These are phyloP conservation scores for Pungitius pungitius DNA, from an alignment of 2,113 vertebrate species.

Conservation along the genomic window DNA sequence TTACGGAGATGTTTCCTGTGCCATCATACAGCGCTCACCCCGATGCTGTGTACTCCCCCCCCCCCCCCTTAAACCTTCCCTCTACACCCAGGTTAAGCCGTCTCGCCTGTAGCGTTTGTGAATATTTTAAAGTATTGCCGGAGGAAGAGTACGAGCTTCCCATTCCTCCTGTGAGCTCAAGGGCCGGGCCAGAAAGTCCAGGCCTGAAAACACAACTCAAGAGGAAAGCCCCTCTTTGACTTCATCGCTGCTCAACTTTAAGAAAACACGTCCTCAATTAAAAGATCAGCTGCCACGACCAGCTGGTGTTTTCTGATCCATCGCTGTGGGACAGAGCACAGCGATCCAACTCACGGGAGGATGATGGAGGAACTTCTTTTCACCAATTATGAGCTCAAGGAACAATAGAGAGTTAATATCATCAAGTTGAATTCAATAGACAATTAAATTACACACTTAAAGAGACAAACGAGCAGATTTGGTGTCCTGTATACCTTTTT, in stretches of 20 bases:
- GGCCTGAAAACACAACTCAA: slow-evolving; percentile 35
- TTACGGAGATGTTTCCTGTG: slow-evolving; percentile 60
- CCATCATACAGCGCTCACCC: slow-evolving; percentile 25
- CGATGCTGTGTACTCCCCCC: slow-evolving; percentile 27
- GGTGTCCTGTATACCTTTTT: slow-evolving; percentile 55
- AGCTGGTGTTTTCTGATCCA: slow-evolving; percentile 4
- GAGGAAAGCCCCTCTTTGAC: slow-evolving; percentile 29
- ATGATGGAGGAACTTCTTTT: not conserved
- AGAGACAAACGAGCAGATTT: slow-evolving; percentile 2
- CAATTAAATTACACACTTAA: too few relatives aligned
- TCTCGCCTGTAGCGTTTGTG: slow-evolving; percentile 70
- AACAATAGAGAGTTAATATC: not conserved
- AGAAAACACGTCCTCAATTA: slow-evolving; percentile 29
- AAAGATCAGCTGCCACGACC: slow-evolving; percentile 29
- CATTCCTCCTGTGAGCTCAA: slow-evolving; percentile 62
- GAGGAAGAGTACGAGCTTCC: slow-evolving; percentile 54
- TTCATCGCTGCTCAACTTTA: slow-evolving; percentile 30
- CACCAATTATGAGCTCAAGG: not conserved
- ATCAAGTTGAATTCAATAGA: not conserved
- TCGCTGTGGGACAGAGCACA: slow-evolving; percentile 4
- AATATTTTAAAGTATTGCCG: slow-evolving; percentile 75
- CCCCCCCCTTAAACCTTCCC: slow-evolving; percentile 17
- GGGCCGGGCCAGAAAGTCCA: slow-evolving; percentile 18
- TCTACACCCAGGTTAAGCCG: slow-evolving; percentile 48
- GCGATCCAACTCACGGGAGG: slow-evolving; percentile 18